phyloP scores from a whole-genome alignment of 2,797 vertebrate species.

The Argya squamiceps region DNA sequence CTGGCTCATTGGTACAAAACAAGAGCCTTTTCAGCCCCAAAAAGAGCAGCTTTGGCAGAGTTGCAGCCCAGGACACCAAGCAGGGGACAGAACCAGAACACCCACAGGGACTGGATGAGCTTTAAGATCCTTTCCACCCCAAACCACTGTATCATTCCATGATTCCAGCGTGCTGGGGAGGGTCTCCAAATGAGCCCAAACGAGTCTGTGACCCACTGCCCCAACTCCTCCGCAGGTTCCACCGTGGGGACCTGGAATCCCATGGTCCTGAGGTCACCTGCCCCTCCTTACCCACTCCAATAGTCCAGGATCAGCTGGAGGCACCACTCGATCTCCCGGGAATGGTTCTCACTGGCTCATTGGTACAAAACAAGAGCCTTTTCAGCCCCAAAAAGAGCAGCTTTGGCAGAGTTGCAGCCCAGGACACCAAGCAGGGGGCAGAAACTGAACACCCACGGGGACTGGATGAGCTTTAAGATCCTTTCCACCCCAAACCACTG shows the following conservation, averaged over 20 bases:
- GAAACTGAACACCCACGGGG: not conserved
- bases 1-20: not conserved
- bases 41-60: not conserved
- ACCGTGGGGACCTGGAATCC: not conserved
- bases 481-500: not conserved
- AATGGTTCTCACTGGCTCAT: accelerated
- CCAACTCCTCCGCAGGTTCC: no score
- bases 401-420: not conserved
- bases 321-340: accelerated
- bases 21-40: not conserved
- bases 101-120: not conserved
- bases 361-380: not conserved
- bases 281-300: not conserved
- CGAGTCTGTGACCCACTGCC: accelerated
- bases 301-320: not conserved
- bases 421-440: not conserved
- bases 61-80: not conserved
- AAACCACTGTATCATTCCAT: accelerated
- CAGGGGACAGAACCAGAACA: not conserved
- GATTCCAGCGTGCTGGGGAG: accelerated
- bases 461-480: not conserved
- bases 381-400: accelerated
- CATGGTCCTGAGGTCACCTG: not conserved
- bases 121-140: not conserved
- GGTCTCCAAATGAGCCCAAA: accelerated